Evolutionary conservation across 2,888 invertebrate species (phyloP).

Genomic region (Agrochola macilenta): DNA sequence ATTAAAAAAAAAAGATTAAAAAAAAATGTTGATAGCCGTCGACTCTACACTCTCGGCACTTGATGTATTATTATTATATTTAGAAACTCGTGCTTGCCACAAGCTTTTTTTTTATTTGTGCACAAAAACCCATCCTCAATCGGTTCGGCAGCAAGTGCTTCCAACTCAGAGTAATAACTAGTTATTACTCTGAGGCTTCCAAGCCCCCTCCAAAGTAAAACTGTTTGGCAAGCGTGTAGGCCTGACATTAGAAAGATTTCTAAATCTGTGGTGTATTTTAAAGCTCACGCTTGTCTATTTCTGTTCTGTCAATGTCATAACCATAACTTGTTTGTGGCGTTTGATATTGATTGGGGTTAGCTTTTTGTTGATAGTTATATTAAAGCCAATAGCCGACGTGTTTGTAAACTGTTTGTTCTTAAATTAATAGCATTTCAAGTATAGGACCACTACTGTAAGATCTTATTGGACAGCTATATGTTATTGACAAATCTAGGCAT

Average conservation of each 20-base stretch:
- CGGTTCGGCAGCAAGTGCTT: too few species aligned
- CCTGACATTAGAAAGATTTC: not conserved
- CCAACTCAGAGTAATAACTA: too few species aligned
- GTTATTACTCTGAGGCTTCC: too few species aligned
- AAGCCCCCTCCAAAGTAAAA: not conserved
- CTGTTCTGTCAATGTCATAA: slow-evolving; percentile 13
- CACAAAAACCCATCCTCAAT: too few species aligned
- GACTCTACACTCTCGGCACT: too few species aligned
- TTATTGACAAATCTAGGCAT: not conserved
- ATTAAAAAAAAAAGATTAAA: too few species aligned
- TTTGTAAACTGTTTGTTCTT: not conserved
- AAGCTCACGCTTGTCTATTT: not conserved
- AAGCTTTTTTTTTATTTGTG: too few species aligned
- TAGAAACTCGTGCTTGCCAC: too few species aligned
- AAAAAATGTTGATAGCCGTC: too few species aligned
- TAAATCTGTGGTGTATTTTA: not conserved
- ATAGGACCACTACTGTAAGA: not conserved
- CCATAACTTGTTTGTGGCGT: slow-evolving; percentile 1
- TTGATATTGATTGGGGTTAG: slow-evolving; percentile 27
- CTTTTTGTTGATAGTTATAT: slow-evolving; percentile 17
- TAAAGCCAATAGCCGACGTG: not conserved
- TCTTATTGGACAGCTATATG: not conserved
- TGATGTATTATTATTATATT: too few species aligned
- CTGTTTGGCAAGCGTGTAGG: not conserved
- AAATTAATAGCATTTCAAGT: not conserved